Conservation (phyloP, 37 sponge, comb jelly and placozoan species). For the Tethya wilhelma region DNA sequence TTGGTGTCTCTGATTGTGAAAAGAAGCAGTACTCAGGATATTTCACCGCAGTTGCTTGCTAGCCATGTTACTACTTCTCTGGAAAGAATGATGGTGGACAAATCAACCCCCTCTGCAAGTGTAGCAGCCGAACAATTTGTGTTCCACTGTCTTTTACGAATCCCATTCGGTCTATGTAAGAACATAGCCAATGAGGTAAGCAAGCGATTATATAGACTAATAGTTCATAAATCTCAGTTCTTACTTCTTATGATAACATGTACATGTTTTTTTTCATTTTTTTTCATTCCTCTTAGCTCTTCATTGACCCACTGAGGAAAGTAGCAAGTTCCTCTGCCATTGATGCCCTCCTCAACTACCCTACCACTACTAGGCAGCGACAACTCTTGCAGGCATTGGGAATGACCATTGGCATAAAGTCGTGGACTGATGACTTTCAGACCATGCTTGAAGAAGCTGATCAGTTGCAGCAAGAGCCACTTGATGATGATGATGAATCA, state of each 20-base stretch:
- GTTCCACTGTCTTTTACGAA: conserved; percentile 41
- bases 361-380: conserved; percentile 13
- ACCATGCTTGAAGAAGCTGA: conserved; percentile 18
- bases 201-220: background rate
- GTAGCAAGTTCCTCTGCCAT: conserved; percentile 17
- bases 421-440: conserved; percentile 60
- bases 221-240: background rate
- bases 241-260: background rate
- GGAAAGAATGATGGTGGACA: conserved; percentile 16
- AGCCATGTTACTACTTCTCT: conserved; percentile 38
- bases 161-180: conserved; percentile 41
- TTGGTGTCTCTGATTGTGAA: conserved; percentile 52
- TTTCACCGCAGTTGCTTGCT: conserved; percentile 33
- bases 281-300: conserved; percentile 35
- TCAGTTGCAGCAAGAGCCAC: background rate
- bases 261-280: background rate
- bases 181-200: conserved; percentile 44
- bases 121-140: conserved; percentile 34
- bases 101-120: background rate
- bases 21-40: conserved; percentile 29
- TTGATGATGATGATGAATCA: background rate
- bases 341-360: conserved; percentile 18
- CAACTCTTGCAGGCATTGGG: conserved; percentile 58
- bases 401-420: conserved; percentile 45
- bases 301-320: conserved; percentile 56